Percentiles rank a stretch among this genome's conserved stretches.
Evolutionary conservation across 2,797 vertebrate genomes (phyloP).

Genomic region (Tapera naevia): DNA sequence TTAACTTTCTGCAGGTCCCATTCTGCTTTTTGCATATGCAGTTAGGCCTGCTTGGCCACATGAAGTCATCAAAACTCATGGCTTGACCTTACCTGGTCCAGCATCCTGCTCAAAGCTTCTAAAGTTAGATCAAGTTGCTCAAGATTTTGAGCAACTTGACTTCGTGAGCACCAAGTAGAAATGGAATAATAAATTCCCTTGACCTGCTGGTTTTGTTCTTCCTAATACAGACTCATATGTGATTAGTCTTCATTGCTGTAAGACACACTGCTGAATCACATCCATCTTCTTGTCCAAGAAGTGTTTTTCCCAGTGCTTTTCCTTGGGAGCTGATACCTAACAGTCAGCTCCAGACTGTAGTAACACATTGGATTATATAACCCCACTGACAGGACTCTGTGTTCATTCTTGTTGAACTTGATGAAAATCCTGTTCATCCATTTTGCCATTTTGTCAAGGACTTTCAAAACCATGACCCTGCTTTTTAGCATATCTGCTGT

Average conservation of each 20-base stretch:
- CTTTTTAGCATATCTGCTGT: not conserved
- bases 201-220: not conserved
- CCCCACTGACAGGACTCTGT: not conserved
- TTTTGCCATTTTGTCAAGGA: not conserved
- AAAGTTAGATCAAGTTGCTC: not conserved
- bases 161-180: not conserved
- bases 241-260: not conserved
- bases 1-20: not conserved
- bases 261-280: not conserved
- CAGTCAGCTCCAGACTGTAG: not conserved
- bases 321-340: not conserved
- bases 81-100: not conserved
- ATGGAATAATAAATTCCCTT: not conserved
- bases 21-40: not conserved
- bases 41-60: not conserved
- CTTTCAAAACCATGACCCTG: not conserved
- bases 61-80: not conserved
- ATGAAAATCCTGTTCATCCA: not conserved
- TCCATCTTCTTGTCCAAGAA: not conserved
- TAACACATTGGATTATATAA: not conserved
- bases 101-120: not conserved
- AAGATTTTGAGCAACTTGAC: not conserved
- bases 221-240: not conserved
- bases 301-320: not conserved
- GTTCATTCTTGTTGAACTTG: not conserved